Evolutionary conservation across 23 tunicate genomes (phyloP).

Genomic region (Trididemnum miniatum): DNA sequence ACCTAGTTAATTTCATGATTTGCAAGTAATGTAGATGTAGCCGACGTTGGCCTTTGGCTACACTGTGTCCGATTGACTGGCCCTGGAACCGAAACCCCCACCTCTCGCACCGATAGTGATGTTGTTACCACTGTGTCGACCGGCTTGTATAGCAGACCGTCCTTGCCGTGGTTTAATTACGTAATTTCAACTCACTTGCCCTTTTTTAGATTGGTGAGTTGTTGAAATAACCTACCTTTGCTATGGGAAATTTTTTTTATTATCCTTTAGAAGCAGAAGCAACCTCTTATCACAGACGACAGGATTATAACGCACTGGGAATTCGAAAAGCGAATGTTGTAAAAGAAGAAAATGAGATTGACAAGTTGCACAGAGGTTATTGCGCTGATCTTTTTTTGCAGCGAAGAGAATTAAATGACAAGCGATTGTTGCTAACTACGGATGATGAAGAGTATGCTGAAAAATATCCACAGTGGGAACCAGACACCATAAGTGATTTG

Average conservation of each 20-base stretch:
- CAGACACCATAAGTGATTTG: constrained; percentile 70
- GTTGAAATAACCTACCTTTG: too few species aligned
- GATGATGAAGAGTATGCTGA: constrained; percentile 74
- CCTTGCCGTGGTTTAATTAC: too few species aligned
- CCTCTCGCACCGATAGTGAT: too few species aligned
- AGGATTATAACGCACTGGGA: constrained; percentile 85
- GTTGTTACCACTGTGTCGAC: too few species aligned
- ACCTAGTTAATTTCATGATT: too few species aligned
- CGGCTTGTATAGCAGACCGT: too few species aligned
- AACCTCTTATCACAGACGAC: constrained; percentile 74
- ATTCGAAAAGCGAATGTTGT: constrained; percentile 46
- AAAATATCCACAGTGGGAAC: constrained; percentile 78
- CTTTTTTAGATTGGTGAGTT: too few species aligned
- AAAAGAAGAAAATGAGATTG: constrained; percentile 79
- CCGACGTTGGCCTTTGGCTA: too few species aligned
- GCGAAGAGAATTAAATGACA: constrained; percentile 39
- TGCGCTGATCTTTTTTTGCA: constrained; percentile 69
- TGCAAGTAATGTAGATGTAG: too few species aligned
- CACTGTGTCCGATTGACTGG: too few species aligned
- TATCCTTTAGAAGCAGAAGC: constrained; percentile 76
- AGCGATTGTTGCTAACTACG: constrained; percentile 51
- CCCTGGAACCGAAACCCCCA: too few species aligned
- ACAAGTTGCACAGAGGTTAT: constrained; percentile 64
- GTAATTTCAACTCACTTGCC: too few species aligned
- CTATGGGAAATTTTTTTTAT: constrained; percentile 81